A percentile compares a stretch with the other conserved stretches of the same genome.
Evolutionary conservation across 2,113 vertebrate genomes (phyloP).

Genomic region (Eonycteris spelaea): DNA sequence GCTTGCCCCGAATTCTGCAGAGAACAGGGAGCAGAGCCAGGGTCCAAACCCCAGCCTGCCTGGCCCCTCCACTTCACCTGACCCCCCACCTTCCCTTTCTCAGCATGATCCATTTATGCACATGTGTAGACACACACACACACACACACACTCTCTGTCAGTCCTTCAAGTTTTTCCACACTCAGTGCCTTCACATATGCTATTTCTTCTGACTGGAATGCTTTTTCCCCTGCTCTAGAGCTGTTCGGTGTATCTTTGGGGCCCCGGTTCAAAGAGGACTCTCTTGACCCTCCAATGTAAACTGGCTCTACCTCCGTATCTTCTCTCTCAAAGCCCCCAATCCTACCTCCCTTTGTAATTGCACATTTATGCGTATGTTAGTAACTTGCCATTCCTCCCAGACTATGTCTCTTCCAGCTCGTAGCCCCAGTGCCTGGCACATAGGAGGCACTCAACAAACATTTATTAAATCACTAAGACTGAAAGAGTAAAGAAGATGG

Average conservation of each 20-base stretch:
- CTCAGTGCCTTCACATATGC: neutral
- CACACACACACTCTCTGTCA: neutral
- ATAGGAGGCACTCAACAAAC: neutral
- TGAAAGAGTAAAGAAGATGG: neutral
- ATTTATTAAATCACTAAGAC: neutral
- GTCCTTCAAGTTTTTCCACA: neutral
- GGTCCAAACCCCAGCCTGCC: neutral
- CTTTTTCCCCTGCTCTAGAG: neutral
- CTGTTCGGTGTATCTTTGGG: neutral
- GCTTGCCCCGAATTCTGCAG: neutral
- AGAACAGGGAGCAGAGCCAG: neutral
- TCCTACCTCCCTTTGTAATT: neutral
- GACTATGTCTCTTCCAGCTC: neutral
- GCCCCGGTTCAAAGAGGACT: neutral
- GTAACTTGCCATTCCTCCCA: neutral
- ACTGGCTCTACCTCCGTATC: neutral
- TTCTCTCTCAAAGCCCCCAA: neutral
- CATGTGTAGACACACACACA: rapidly evolving
- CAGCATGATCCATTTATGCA: neutral
- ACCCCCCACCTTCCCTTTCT: neutral
- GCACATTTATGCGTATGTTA: neutral
- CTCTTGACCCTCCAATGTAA: neutral
- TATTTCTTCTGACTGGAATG: neutral
- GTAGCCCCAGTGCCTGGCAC: neutral
- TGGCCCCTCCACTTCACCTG: neutral